phyloP scores from a whole-genome alignment of 64 coral and sea anemone species.

The Montipora foliosa region DNA sequence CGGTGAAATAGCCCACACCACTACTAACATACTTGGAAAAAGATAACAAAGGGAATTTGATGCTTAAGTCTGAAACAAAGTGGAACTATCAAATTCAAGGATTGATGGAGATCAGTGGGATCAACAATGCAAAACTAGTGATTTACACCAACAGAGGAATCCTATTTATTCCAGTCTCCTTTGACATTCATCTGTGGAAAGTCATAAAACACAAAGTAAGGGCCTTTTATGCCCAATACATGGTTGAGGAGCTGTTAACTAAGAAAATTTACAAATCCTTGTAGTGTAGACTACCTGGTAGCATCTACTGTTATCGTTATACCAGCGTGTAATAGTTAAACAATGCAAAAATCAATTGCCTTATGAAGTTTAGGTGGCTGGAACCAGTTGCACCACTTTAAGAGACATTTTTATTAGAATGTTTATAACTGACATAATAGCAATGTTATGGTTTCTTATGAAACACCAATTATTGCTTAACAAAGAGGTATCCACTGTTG shows the following conservation, averaged over 20 bases:
- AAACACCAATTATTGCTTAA: too few species aligned
- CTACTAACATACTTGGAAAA: not conserved
- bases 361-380: not conserved
- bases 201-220: not conserved
- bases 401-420: not conserved
- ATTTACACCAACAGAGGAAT: not conserved
- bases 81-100: not conserved
- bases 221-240: not conserved
- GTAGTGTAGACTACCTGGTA: not conserved
- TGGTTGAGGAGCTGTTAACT: not conserved
- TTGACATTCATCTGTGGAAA: not conserved
- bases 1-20: too few species aligned
- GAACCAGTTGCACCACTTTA: not conserved
- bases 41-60: not conserved
- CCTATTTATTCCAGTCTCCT: not conserved
- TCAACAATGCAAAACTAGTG: not conserved
- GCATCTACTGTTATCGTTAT: not conserved
- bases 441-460: too few species aligned
- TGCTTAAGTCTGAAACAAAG: constrained; percentile 2
- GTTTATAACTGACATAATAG: not conserved
- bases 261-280: constrained; percentile 1
- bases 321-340: not conserved
- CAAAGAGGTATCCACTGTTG: too few species aligned
- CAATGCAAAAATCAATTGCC: not conserved
- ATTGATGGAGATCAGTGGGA: not conserved